A percentile compares a stretch with the other conserved stretches of the same genome.
These are phyloP conservation scores for Euspilapteryx auroguttella DNA, from an alignment of 2,888 invertebrate species.

Conservation along the genomic window DNA sequence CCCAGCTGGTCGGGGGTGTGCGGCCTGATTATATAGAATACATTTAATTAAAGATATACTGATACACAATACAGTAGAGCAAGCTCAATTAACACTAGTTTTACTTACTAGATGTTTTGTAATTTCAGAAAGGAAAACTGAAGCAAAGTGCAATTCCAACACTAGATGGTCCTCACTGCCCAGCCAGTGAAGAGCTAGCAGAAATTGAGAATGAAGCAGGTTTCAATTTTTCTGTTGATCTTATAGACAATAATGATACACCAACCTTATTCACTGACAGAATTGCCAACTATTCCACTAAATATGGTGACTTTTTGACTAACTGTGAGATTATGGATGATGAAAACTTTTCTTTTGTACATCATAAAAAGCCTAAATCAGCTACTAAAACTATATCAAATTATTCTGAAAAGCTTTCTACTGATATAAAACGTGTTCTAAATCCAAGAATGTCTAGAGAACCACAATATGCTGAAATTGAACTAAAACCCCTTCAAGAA, in stretches of 20 bases:
- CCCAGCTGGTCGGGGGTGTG: too few relatives aligned
- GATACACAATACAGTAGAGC: too few relatives aligned
- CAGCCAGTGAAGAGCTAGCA: slow-evolving; percentile 14
- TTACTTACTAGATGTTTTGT: too few relatives aligned
- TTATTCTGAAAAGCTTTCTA: background rate
- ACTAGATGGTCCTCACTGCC: slow-evolving; percentile 39
- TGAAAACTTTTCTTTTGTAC: too few relatives aligned
- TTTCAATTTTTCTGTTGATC: slow-evolving; percentile 17
- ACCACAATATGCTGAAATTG: too few relatives aligned
- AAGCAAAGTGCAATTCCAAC: slow-evolving; percentile 59
- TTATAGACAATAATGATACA: slow-evolving; percentile 37
- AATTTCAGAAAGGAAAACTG: slow-evolving; percentile 53
- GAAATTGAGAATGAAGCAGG: slow-evolving; percentile 12
- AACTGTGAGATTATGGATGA: slow-evolving; percentile 23
- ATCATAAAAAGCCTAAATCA: background rate
- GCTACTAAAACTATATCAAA: background rate
- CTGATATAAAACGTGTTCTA: too few relatives aligned
- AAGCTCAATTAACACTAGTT: too few relatives aligned
- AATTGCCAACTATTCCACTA: slow-evolving; percentile 29
- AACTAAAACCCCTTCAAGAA: too few relatives aligned
- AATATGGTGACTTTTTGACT: slow-evolving; percentile 41
- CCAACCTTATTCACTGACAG: slow-evolving; percentile 25
- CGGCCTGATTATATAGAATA: too few relatives aligned
- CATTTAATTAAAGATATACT: too few relatives aligned
- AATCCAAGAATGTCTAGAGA: too few relatives aligned